Conservation (phyloP, 2,888 invertebrate species). For the Ornithoptera alexandrae region DNA sequence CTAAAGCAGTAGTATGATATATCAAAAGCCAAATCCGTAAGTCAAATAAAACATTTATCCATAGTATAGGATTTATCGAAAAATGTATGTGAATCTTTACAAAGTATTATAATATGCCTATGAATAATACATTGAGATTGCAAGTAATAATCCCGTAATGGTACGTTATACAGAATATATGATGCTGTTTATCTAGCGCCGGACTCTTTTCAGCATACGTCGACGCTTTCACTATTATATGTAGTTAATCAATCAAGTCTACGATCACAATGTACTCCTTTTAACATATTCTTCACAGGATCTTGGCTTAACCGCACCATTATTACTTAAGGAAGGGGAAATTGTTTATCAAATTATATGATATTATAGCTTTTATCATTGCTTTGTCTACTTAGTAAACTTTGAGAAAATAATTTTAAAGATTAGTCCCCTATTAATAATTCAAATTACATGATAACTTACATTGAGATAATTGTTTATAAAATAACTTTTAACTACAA, state of each 20-base stretch:
- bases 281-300: slow-evolving; percentile 19
- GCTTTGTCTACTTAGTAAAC: too few relatives aligned
- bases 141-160: slow-evolving; percentile 63
- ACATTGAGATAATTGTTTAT: too few relatives aligned
- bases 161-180: slow-evolving; percentile 49
- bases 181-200: slow-evolving; percentile 38
- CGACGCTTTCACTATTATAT: slow-evolving; percentile 27
- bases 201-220: slow-evolving; percentile 20
- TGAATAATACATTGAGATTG: slow-evolving; percentile 71
- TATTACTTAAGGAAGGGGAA: neutral
- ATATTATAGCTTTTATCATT: neutral
- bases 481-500: too few relatives aligned
- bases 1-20: neutral
- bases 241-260: slow-evolving; percentile 27
- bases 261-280: slow-evolving; percentile 15
- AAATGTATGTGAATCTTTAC: slow-evolving; percentile 3
- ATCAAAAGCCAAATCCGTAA: neutral
- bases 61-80: neutral
- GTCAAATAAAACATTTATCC: neutral
- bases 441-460: too few relatives aligned
- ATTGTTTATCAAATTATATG: neutral
- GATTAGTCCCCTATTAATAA: too few relatives aligned
- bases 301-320: slow-evolving; percentile 1
- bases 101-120: slow-evolving; percentile 60
- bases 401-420: neutral